Evolutionary conservation across 2,797 vertebrate genomes (phyloP).

Genomic region (Schizopygopsis pylzovi): DNA sequence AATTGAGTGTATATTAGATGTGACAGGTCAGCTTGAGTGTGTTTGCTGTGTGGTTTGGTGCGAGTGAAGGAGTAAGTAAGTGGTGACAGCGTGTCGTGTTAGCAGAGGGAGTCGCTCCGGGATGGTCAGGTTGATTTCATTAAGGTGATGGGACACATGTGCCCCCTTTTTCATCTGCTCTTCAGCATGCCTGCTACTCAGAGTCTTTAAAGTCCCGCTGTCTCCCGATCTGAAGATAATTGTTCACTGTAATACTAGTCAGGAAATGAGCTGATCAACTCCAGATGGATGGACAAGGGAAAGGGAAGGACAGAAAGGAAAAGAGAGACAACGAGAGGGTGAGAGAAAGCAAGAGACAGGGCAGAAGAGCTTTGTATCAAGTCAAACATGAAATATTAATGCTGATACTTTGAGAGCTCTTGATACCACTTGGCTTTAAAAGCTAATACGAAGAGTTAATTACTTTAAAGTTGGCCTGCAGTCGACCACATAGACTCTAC

Average conservation of each 20-base stretch:
- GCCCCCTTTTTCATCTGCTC: constrained; percentile 82
- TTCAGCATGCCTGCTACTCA: constrained; percentile 76
- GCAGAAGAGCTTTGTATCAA: constrained; percentile 8
- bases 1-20: constrained; percentile 30
- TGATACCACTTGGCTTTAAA: constrained; percentile 19
- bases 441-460: background rate
- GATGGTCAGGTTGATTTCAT: constrained; percentile 84
- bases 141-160: constrained; percentile 82
- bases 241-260: constrained; percentile 88
- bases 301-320: constrained; percentile 36
- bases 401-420: constrained; percentile 8
- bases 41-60: constrained; percentile 37
- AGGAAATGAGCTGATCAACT: constrained; percentile 91
- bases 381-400: constrained; percentile 35
- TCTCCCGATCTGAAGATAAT: constrained; percentile 92
- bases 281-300: constrained; percentile 84
- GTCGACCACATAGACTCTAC: constrained; percentile 6
- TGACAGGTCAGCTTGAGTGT: constrained; percentile 37
- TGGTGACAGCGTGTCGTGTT: constrained; percentile 53
- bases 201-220: constrained; percentile 86
- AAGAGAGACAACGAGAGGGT: constrained; percentile 35
- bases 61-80: constrained; percentile 21
- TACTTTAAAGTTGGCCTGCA: background rate
- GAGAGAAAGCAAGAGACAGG: constrained; percentile 9
- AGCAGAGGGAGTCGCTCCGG: constrained; percentile 55